phyloP scores from a whole-genome alignment of 1,140 invertebrate genomes.

The Cherax quadricarinatus region DNA sequence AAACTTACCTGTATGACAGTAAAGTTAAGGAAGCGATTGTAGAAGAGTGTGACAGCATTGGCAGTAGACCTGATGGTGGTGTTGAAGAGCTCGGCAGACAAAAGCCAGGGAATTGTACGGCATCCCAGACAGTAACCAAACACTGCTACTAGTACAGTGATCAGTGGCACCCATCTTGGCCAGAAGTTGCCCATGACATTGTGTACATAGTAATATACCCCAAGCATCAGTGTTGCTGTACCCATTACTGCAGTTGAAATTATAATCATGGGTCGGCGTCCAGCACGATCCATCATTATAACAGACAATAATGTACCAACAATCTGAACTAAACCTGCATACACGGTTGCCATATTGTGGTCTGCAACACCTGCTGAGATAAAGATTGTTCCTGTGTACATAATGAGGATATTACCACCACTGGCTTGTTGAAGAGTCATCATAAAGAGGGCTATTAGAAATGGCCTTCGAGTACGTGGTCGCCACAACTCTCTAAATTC shows the following conservation, averaged over 20 bases:
- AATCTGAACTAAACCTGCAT: conserved; percentile 56
- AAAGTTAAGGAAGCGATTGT: conserved; percentile 57
- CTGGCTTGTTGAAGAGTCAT: conserved; percentile 58
- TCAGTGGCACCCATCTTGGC: conserved; percentile 57
- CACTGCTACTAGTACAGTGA: conserved; percentile 32
- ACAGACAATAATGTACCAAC: conserved; percentile 41
- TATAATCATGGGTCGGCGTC: conserved; percentile 48
- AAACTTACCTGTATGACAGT: conserved; percentile 52
- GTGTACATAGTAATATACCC: conserved; percentile 32
- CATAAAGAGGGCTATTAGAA: conserved; percentile 52
- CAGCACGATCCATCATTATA: conserved; percentile 43
- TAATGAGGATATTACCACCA: conserved; percentile 64
- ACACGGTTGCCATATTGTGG: conserved; percentile 43
- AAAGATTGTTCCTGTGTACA: conserved; percentile 58
- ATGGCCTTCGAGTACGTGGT: conserved; percentile 51
- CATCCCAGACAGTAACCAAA: conserved; percentile 60
- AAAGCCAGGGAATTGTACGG: conserved; percentile 57
- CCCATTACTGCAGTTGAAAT: conserved; percentile 30
- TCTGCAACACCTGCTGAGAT: conserved; percentile 38
- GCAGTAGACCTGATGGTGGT: conserved; percentile 64
- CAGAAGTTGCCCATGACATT: conserved; percentile 10
- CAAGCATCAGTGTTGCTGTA: conserved; percentile 7
- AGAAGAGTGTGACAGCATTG: conserved; percentile 47
- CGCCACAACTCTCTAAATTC: conserved; percentile 47
- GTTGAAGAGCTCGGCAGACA: conserved; percentile 63